phyloP scores from a whole-genome alignment of 2,797 vertebrate species.

The Limnodromus scolopaceus region DNA sequence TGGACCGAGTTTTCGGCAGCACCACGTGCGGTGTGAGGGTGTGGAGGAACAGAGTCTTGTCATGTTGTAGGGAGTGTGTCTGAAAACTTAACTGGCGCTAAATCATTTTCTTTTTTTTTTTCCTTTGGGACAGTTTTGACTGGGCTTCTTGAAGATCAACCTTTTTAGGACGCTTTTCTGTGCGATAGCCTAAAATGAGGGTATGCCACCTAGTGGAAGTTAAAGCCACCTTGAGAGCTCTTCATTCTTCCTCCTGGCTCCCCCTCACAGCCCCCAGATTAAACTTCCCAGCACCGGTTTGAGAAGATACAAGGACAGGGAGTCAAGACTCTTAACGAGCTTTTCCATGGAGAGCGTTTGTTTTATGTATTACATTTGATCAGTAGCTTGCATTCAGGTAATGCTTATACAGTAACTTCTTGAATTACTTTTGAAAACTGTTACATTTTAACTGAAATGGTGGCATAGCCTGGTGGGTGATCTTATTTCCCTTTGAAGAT shows the following conservation, averaged over 20 bases:
- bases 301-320: neutral
- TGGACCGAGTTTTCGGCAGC: neutral
- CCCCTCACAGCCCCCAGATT: neutral
- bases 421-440: neutral
- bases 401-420: neutral
- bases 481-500: neutral
- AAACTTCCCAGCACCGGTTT: neutral
- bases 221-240: neutral
- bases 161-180: neutral
- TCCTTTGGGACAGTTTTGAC: neutral
- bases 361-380: neutral
- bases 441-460: neutral
- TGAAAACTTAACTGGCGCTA: neutral
- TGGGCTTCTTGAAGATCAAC: neutral
- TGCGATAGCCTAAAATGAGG: neutral
- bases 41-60: neutral
- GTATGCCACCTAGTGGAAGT: neutral
- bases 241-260: neutral
- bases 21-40: neutral
- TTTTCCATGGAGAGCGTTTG: neutral
- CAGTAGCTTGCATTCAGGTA: neutral
- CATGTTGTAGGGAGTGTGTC: neutral
- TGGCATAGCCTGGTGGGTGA: neutral
- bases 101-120: neutral
- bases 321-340: neutral